Base-by-base conservation (phyloP, 37 sponge, comb jelly and placozoan species). In the Axinella damicornis region DNA sequence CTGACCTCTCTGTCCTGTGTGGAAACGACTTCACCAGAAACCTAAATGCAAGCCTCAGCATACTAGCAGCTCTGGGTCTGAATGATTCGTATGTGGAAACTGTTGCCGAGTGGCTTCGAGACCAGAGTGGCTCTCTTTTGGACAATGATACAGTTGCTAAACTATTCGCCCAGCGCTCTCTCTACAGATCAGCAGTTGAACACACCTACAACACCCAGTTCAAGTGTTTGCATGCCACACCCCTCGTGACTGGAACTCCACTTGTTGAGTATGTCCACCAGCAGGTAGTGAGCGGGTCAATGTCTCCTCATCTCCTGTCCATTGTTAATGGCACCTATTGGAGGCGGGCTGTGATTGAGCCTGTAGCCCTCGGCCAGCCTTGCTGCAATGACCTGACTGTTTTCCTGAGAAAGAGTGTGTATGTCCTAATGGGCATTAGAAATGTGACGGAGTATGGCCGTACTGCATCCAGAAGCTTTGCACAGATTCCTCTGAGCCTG, bases 1-100 rank as follows among this genome's bases (percentile, higher is more conserved):
- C 74, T 37, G 90, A 83, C 27, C 59, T 89, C 17, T 87, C 91
- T 22, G 35, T 85, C 12, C 86, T 90, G 16, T 85, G 81, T 85
- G 91, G 86, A 37, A 90, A 80, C 62, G 77, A 79, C 54, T 73
- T 67, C 73, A 84, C 85, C 21, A 68, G 61, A 33, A 52, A 53
- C 22, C 55, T 89, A 28, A 83, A 83, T 52, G 39, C 9, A n/a
- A 33, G n/a, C 58, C 54, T 75, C 21, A 22, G 27, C 59, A 54
- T 27, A 6, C 27, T 28, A 27, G 31, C 40, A 40, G 56, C 60
- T 22, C 25, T 84, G 59, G 77, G 85, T 1, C 38, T 88, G 35
- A 58, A 22, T 16, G 70, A 66, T 53, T 22, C 40, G 37, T 22
- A 27, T 20, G 70, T 87, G 1, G 37, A 37, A 4, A 53, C 57